Base-by-base conservation (phyloP, 2,113 vertebrate genomes). In the Rhinolophus ferrumequinum region DNA sequence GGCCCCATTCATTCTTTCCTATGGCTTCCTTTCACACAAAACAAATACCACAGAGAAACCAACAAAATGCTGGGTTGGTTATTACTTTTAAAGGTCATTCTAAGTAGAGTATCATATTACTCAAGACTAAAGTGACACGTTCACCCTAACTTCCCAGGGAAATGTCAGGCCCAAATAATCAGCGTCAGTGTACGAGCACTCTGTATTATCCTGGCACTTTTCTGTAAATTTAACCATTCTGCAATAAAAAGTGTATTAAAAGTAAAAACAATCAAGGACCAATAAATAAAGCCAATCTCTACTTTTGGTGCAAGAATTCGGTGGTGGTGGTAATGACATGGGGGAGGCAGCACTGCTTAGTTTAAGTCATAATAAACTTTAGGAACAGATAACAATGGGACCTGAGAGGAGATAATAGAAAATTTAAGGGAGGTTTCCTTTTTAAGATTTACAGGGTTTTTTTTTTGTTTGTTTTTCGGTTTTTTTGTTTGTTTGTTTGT, bases 41-140 rank as follows among this genome's bases (percentile, higher is more conserved):
- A 44, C 22, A 90, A 90, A 97, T 87, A 89, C 73, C 79, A 87
- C 58, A 92, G 64, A 76, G 38, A 79, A 88, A 66, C 16, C 19
- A 90, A 94, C 21, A 95, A 72, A 72, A 77, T 89, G 4, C 44
- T 84, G 47, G 18, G 11, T 66, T 92, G 52, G 60, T 92, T 83
- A 90, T 90, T 94, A 93, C 41, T 30, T 96, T 94, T 90, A 93
- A 97, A 96, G 90, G 92, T 94, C 84, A 88, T n/a, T 90, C 44
- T 64, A 69, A 92, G 66, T 81, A 92, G 50, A 89, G 64, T 33
- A 56, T 9, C 38, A 2, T 77, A 73, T 90, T 72, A 26, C 54
- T 95, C 72, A 94, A 75, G 67, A 62, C 26, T 84, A 66, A 83
- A 80, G 13, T 54, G 56, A 52, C 30, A 83, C 8, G 21, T 38